Base-by-base conservation (phyloP, 2,797 vertebrate genomes). In the Gallinago solitaria region DNA sequence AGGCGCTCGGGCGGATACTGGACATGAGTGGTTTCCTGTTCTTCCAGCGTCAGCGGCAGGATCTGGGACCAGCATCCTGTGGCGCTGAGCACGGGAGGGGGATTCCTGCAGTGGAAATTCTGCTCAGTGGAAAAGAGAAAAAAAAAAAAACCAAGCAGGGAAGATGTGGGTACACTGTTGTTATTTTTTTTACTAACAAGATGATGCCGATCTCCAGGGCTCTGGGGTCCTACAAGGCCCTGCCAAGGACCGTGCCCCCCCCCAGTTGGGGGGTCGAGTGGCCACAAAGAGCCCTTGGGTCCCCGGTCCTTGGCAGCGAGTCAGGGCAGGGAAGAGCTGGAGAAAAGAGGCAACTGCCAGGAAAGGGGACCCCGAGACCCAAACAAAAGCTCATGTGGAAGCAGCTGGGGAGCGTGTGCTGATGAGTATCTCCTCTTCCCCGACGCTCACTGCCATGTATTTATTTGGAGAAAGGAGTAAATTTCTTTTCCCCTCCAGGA, bases 401-500 rank as follows among this genome's bases (percentile, higher is more conserved):
- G 9, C 57, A n/a, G 78, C 71, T 25, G 1, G 51, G 32, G 70
- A 27, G 50, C 0, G 33, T 0, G 76, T 41, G 76, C 68, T 25
- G 87, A n/a, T 32, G 78, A 21, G 33, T 6, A 1, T 19, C 61
- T 47, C 45, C 73, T 32, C 57, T 39, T 48, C 21, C 87, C 39
- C 6, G 0, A 53, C 28, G 0, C 61, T 87, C 75, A 24, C 78
- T 0, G 7, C 39, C n/a, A 0, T 47, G 24, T 67, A 9, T 79
- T 84, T 91, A 39, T 87, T 91, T 84, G 57, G 45, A 89, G 60
- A 83, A 70, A 91, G 51, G 93, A 93, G 87, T 54, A 27, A 60
- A 89, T 91, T 41, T 92, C 87, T 91, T 33, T 84, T 76, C 39
- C 69, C 71, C 87, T 94, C 57, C 87, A 89, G 87, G 78, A 92